Evolutionary conservation across 1,140 invertebrate genomes (phyloP).

Genomic region (Megalonaias nervosa): DNA sequence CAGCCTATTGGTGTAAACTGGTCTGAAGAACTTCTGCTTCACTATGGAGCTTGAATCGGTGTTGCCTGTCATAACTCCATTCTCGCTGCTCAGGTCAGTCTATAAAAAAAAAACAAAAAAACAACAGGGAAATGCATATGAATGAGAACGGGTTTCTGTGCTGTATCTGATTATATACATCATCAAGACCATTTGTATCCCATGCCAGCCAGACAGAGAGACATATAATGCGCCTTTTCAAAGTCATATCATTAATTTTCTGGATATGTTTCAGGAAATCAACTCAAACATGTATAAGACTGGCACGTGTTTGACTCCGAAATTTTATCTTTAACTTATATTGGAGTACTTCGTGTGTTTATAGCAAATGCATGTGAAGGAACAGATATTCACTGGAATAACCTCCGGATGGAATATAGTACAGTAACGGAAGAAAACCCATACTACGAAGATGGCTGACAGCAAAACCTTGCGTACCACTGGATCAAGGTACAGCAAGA

Average conservation of each 20-base stretch:
- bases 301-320: neutral
- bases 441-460: too few relatives aligned
- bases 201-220: too few relatives aligned
- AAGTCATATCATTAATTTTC: neutral
- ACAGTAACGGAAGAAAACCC: too few relatives aligned
- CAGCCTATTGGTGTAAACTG: constrained; percentile 15
- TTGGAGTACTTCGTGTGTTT: too few relatives aligned
- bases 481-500: too few relatives aligned
- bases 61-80: constrained; percentile 18
- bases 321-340: too few relatives aligned
- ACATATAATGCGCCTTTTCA: neutral
- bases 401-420: too few relatives aligned
- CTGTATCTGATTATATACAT: too few relatives aligned
- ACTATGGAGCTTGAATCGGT: constrained; percentile 10
- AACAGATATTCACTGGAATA: too few relatives aligned
- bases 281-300: neutral
- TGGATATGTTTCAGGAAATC: neutral
- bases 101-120: constrained; percentile 1
- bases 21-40: constrained; percentile 9
- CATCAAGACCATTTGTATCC: neutral
- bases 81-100: constrained; percentile 1
- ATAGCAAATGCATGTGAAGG: too few relatives aligned
- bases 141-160: neutral
- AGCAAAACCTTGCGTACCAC: too few relatives aligned
- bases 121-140: neutral